phyloP scores from a whole-genome alignment of 1,140 invertebrate genomes.

The Trachymyrmex cornetzi region DNA sequence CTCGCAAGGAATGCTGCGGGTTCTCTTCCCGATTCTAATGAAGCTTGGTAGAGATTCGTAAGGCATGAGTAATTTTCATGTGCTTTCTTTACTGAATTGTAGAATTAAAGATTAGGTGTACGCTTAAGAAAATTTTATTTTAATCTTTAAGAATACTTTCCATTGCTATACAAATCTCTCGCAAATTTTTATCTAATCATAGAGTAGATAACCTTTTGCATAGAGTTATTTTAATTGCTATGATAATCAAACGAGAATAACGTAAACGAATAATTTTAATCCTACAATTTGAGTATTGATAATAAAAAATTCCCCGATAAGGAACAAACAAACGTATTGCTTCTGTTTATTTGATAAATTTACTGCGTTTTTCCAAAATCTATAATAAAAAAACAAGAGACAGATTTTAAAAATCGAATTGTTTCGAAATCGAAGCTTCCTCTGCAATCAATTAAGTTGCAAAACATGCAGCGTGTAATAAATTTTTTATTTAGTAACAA shows the following conservation, averaged over 20 bases:
- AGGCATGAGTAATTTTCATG: not conserved
- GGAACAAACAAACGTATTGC: not conserved
- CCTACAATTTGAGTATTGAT: not conserved
- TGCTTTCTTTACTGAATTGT: not conserved
- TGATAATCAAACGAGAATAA: not conserved
- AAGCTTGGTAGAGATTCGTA: not conserved
- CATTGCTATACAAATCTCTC: not conserved
- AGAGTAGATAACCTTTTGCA: not conserved
- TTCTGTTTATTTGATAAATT: constrained; percentile 3
- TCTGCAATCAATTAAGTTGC: not conserved
- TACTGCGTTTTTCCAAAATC: not conserved
- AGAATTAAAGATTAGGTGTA: not conserved
- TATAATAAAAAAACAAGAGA: not conserved
- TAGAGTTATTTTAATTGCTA: not conserved
- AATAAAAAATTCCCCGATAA: not conserved
- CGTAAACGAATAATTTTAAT: not conserved
- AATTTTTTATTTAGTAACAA: not conserved
- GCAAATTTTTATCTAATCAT: not conserved
- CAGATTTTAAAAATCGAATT: not conserved
- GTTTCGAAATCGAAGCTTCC: not conserved
- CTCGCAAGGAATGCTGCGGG: constrained; percentile 17
- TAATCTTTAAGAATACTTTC: not conserved
- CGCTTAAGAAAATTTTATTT: not conserved
- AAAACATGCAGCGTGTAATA: not conserved
- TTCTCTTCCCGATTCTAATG: constrained; percentile 26